These are phyloP conservation scores for Sander vitreus DNA, from an alignment of 2,113 vertebrate genomes.

Conservation along the genomic window DNA sequence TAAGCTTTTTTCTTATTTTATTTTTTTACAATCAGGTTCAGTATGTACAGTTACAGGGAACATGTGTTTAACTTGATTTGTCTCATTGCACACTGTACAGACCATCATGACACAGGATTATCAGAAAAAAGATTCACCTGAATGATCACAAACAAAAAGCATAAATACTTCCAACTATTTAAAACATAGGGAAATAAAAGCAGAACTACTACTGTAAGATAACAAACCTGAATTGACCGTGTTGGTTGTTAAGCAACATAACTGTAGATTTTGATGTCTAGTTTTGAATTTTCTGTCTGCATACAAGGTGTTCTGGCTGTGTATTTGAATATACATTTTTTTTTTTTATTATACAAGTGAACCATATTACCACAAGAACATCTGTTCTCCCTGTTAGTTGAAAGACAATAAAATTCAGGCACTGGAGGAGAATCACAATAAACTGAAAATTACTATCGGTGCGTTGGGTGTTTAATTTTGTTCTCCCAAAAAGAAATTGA, in stretches of 20 bases:
- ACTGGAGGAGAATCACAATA: slow-evolving; percentile 17
- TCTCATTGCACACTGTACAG: slow-evolving; percentile 41
- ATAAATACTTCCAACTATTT: slow-evolving; percentile 21
- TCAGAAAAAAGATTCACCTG: slow-evolving; percentile 18
- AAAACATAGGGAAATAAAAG: slow-evolving; percentile 31
- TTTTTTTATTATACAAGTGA: neutral
- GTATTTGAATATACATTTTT: neutral
- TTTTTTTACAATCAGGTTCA: slow-evolving; percentile 67
- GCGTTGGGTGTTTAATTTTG: neutral
- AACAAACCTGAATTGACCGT: neutral
- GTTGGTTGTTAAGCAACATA: neutral
- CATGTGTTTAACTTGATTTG: slow-evolving; percentile 38
- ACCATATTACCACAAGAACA: neutral
- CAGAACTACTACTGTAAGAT: neutral
- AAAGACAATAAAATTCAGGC: slow-evolving; percentile 36
- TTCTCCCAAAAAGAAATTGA: neutral
- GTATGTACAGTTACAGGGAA: slow-evolving; percentile 70
- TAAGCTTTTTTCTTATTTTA: slow-evolving; percentile 37
- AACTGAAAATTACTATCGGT: neutral
- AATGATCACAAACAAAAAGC: slow-evolving; percentile 31
- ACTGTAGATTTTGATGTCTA: neutral
- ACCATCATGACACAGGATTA: slow-evolving; percentile 4
- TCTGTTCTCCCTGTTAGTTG: neutral
- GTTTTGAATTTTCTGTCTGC: neutral
- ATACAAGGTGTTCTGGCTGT: neutral